Evolutionary conservation across 1,140 invertebrate species (phyloP), one percentile per base, ranked within the genome.

Genomic region (Eubasilissa regina): DNA sequence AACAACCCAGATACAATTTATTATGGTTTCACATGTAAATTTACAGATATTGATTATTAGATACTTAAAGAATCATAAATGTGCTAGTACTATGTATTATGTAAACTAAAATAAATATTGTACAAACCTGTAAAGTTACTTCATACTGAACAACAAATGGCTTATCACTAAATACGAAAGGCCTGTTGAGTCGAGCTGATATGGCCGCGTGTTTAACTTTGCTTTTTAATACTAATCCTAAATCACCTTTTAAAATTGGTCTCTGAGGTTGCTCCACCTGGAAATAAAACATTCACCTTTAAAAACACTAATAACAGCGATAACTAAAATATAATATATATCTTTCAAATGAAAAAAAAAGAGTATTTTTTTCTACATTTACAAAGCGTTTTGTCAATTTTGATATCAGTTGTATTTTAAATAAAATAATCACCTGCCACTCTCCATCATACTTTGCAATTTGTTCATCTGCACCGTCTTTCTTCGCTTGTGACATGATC

Each of bases 161-260:
- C 84, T 96, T 97, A 58, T 93, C 92, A 45, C 89, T 91, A 86
- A 99, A 99, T 45, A 94, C 89, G 88, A 98, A 99, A 15, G 95
- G 94, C 85, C 93, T 94, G 62, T 90, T 89, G 8, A 99, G 89
- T 47, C 92, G 89, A n/a, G 95, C 90, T 13, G 98, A 91, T 84
- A 99, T 97, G 7, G 98, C 98, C 70, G 98, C 95, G 89, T 99
- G 98, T 85, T 97, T 97, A 8, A 98, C 98, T 90, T 98, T 97
- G 0, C 96, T 96, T 87, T 97, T 97, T 9, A 99, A 88, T 17
- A 99, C 95, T 68, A 99, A 88, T 60, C 97, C 97, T 83, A 94
- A 87, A 87, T 99, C 98, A 62, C 95, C 94, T 43, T 92, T 91
- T 77, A 99, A 90, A 3, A 94, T 91, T 84, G 94, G 93, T 84